These are phyloP conservation scores for Chloroclystis v-ata DNA, from an alignment of 2,888 invertebrate genomes.

Conservation along the genomic window DNA sequence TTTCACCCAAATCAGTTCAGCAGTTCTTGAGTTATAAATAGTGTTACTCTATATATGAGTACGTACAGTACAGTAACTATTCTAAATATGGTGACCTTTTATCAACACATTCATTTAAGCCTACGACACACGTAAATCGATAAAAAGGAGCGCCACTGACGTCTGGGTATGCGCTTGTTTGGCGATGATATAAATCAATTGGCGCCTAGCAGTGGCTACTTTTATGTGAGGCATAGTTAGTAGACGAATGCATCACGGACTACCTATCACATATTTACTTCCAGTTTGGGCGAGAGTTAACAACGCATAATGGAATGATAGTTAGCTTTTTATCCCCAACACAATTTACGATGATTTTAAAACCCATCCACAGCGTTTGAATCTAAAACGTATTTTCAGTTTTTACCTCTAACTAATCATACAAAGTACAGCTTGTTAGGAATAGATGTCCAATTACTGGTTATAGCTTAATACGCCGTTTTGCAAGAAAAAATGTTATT, in stretches of 20 bases:
- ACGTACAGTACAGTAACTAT: background rate
- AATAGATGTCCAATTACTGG: conserved; percentile 24
- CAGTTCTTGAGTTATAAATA: too few species aligned
- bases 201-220: too few species aligned
- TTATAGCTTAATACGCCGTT: conserved; percentile 17
- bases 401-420: conserved; percentile 20
- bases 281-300: too few species aligned
- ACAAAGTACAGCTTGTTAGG: conserved; percentile 18
- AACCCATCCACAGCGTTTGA: background rate
- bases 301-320: too few species aligned
- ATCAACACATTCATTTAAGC: background rate
- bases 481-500: conserved; percentile 18
- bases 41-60: too few species aligned
- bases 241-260: too few species aligned
- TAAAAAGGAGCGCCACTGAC: conserved; percentile 12
- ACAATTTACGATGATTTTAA: background rate
- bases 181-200: conserved; percentile 61
- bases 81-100: background rate
- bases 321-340: too few species aligned
- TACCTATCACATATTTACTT: too few species aligned
- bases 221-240: too few species aligned
- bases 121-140: background rate
- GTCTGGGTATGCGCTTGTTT: conserved; percentile 44
- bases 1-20: too few species aligned
- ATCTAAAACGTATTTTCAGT: conserved; percentile 5